Conservation (phyloP, 2,888 invertebrate species). For the Melipona bicolor region DNA sequence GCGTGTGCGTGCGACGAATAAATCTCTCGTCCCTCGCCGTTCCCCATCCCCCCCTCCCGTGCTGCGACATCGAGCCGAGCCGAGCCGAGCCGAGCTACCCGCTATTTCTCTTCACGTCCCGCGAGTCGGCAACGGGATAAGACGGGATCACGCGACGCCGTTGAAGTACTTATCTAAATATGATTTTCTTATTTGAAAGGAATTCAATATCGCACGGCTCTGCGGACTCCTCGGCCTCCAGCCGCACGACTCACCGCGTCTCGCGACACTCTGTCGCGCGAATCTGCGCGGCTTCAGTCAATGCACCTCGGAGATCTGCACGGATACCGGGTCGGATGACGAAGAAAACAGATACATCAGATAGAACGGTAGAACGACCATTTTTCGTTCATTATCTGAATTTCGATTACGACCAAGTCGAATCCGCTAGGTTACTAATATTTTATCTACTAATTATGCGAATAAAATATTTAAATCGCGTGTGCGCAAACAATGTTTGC, state of each 20-base stretch:
- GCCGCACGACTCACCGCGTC: background rate
- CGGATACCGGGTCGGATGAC: background rate
- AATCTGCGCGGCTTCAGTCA: background rate
- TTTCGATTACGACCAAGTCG: no score
- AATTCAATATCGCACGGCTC: slow-evolving; percentile 47
- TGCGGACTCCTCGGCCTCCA: background rate
- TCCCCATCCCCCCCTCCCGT: background rate
- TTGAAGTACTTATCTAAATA: slow-evolving; percentile 60
- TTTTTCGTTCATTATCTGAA: no score
- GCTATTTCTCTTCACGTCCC: slow-evolving; percentile 46
- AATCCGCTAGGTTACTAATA: no score
- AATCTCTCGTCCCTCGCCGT: slow-evolving; percentile 57
- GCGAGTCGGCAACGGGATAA: slow-evolving; percentile 49
- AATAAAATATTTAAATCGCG: no score
- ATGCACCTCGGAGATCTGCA: background rate
- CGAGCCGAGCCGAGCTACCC: background rate
- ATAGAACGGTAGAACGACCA: no score
- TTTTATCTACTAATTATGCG: no score
- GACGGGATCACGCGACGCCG: slow-evolving; percentile 51
- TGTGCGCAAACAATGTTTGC: no score
- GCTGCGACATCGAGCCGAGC: no score
- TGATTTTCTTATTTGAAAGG: slow-evolving; percentile 55
- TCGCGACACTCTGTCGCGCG: slow-evolving; percentile 3
- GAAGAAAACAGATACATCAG: background rate
- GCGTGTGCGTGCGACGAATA: slow-evolving; percentile 70